Evolutionary conservation across 2,113 vertebrate species (phyloP), one percentile per base, ranked within the genome.

Genomic region (Pantherophis guttatus): DNA sequence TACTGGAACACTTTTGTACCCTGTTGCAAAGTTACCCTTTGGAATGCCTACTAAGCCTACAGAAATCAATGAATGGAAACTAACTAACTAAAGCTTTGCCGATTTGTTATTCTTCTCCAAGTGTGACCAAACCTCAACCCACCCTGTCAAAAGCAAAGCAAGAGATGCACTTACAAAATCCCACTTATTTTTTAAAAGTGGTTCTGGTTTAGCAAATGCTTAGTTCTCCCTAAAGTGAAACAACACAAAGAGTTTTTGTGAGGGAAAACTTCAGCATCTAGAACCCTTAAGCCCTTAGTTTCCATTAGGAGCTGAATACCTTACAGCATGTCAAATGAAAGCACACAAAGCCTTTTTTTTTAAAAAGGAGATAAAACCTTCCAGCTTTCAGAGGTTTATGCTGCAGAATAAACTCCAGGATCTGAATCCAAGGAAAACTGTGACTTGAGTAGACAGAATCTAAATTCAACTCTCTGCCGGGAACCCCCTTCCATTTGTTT

Each of bases 301-400:
- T 92, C 55, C 88, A 86, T 93, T 86, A 93, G 23, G n/a, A 86
- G 48, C n/a, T 93, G 75, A 90, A 87, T 90, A 89, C 55, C 10
- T 50, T 86, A 88, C n/a, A 12, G 24, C 62, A 44, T 26, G 17
- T 39, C 52, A 87, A 62, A 15, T 62, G 57, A 86, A 50, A 93
- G 52, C n/a, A 39, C 55, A 52, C 52, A 90, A 53, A 29, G 23
- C 50, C n/a, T 90, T 24, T 33, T 39, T 39, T 90, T 33, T 33
- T 29, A 8, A 23, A 58, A 33, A 90, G 24, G 17, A 17, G 39
- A 57, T 90, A 21, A 90, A 85, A 62, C 21, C 17, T 89, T 17
- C 33, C 53, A 93, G 55, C 11, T 3, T 86, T 52, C 75, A 86
- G 12, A 81, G 17, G 0, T 33, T 55, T 55, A n/a, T n/a, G 15